Conservation (phyloP, 2,797 vertebrate species). For the Lepilemur septentrionalis region DNA sequence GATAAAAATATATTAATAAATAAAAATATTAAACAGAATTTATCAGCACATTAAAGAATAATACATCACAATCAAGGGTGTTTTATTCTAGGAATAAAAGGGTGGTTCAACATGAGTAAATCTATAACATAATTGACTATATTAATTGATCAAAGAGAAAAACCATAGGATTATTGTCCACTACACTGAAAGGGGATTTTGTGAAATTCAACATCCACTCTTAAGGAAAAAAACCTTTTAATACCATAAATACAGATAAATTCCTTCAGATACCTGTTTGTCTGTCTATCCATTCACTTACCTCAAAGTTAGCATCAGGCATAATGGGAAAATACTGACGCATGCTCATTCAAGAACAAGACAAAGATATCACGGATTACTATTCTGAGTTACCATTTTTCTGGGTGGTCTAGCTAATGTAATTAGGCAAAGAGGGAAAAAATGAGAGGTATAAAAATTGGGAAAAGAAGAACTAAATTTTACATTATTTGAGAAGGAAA, state of each 20-base stretch:
- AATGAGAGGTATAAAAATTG: neutral
- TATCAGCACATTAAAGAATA: neutral
- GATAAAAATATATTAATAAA: neutral
- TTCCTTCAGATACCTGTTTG: neutral
- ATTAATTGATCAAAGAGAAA: neutral
- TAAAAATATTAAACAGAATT: neutral
- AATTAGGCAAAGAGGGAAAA: neutral
- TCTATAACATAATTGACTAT: neutral
- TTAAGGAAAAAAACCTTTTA: neutral
- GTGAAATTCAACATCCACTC: neutral
- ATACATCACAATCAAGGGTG: neutral
- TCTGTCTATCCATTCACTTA: neutral
- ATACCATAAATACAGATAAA: neutral
- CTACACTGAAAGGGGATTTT: neutral
- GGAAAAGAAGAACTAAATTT: neutral
- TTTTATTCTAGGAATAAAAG: neutral
- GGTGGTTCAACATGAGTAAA: neutral
- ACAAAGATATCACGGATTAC: neutral
- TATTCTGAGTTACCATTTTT: neutral
- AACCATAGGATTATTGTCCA: neutral
- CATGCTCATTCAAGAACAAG: neutral
- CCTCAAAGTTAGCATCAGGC: neutral
- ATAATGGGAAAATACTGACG: neutral
- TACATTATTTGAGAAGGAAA: constrained; percentile 12
- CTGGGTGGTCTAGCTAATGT: neutral